These are phyloP conservation scores for Phalacrocorax pelagicus DNA, from an alignment of 2,113 vertebrate genomes.

Conservation along the genomic window DNA sequence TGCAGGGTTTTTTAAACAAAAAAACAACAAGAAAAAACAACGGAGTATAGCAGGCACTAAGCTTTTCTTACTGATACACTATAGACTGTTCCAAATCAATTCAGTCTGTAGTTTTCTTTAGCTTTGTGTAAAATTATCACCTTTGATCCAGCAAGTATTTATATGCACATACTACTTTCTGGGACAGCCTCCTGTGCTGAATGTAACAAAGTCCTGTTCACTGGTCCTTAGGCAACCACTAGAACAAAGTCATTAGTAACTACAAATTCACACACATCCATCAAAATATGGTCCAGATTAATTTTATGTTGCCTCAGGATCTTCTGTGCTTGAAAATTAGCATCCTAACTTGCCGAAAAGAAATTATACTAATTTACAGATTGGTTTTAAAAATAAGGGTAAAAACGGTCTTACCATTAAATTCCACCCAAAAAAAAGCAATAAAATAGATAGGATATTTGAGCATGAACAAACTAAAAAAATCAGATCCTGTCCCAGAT, in stretches of 20 bases:
- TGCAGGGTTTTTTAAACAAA: no score
- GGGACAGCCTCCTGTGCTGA: neutral
- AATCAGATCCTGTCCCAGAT: neutral
- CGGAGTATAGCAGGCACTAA: neutral
- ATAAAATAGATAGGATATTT: neutral
- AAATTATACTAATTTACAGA: neutral
- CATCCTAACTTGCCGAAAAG: neutral
- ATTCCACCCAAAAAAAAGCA: neutral
- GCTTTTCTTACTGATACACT: neutral
- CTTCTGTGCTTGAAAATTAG: neutral
- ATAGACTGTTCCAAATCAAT: neutral
- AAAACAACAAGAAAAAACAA: neutral
- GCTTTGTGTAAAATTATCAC: neutral
- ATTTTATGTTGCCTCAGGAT: neutral
- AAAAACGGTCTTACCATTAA: neutral
- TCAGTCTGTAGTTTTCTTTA: neutral
- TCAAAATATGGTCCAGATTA: neutral
- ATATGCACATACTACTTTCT: neutral
- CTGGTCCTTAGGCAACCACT: constrained; percentile 22
- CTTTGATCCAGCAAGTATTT: constrained; percentile 17
- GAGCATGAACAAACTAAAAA: neutral
- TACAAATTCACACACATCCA: neutral
- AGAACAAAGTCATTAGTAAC: neutral
- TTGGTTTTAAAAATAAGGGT: neutral
- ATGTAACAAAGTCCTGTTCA: neutral